Percentiles rank a stretch among this genome's conserved stretches.
Conservation (phyloP, 2,888 invertebrate species). For the Stenurella melanura region DNA sequence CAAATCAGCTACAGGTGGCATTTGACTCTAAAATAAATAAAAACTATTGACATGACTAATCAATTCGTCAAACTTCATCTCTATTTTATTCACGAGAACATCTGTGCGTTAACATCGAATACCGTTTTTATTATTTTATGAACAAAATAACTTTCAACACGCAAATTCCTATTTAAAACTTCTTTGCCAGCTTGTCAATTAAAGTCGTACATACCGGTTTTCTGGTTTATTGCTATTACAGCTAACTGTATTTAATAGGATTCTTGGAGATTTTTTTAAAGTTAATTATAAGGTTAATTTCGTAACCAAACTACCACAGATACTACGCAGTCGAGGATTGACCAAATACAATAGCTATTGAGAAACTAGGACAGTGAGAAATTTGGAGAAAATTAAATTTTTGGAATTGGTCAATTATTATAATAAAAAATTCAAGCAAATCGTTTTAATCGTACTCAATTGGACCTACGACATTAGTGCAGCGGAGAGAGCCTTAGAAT, state of each 20-base stretch:
- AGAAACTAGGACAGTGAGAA: too few relatives aligned
- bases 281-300: not conserved
- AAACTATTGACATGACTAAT: not conserved
- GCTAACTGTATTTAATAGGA: not conserved
- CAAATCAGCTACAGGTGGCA: too few relatives aligned
- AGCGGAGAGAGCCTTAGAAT: too few relatives aligned
- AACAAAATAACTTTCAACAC: not conserved
- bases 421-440: too few relatives aligned
- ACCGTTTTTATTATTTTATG: constrained; percentile 1
- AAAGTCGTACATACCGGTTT: not conserved
- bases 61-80: not conserved
- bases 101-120: not conserved
- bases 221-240: not conserved
- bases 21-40: too few relatives aligned
- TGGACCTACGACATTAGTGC: too few relatives aligned
- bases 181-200: not conserved
- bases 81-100: not conserved
- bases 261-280: not conserved
- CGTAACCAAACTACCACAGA: not conserved
- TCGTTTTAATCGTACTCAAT: too few relatives aligned
- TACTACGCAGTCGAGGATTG: not conserved
- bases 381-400: too few relatives aligned
- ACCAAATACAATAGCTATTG: not conserved
- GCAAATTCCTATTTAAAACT: not conserved
- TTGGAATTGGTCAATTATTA: too few relatives aligned